Percentiles rank a stretch among this genome's conserved stretches.
Evolutionary conservation across 2,797 vertebrate species (phyloP).

Genomic region (Phaenicophaeus curvirostris): DNA sequence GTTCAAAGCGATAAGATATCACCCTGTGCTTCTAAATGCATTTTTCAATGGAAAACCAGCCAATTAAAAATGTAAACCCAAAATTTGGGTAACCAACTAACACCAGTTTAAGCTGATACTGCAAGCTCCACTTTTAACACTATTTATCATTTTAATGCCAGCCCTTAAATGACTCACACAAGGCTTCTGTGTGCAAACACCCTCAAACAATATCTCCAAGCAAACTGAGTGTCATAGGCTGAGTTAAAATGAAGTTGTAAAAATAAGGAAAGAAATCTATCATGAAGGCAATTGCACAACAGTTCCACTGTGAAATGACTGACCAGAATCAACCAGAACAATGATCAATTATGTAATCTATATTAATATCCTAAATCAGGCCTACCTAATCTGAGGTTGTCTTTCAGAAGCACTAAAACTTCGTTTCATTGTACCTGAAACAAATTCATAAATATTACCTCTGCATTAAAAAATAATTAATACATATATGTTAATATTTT

Average conservation of each 20-base stretch:
- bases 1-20: neutral
- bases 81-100: neutral
- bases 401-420: constrained; percentile 75
- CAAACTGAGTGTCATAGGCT: neutral
- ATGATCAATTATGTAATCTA: neutral
- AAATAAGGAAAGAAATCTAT: neutral
- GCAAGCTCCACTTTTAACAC: neutral
- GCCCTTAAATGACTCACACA: neutral
- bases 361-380: neutral
- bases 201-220: neutral
- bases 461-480: neutral
- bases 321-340: neutral
- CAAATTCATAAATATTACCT: neutral
- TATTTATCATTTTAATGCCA: neutral
- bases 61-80: neutral
- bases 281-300: neutral
- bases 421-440: constrained; percentile 74
- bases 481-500: neutral
- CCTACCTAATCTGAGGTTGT: constrained; percentile 70
- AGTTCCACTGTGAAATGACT: neutral
- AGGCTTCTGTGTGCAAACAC: neutral
- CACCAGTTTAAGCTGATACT: neutral
- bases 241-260: neutral
- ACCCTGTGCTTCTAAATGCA: neutral
- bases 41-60: neutral